These are phyloP conservation scores for Hydropsyche betteni DNA, from an alignment of 2,888 invertebrate species.

Conservation along the genomic window DNA sequence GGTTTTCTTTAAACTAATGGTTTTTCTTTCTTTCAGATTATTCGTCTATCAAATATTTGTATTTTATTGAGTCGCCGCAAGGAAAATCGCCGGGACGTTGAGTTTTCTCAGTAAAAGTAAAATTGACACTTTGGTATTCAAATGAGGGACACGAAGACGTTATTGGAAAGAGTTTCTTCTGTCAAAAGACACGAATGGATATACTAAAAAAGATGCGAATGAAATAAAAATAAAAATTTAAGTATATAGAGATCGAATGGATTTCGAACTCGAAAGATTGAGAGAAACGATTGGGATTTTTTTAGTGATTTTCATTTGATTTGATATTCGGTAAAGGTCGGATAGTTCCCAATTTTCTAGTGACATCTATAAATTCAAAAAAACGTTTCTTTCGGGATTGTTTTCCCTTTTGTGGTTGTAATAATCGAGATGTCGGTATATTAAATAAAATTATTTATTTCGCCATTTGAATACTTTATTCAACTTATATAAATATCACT, in stretches of 20 bases:
- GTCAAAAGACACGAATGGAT: conserved; percentile 25
- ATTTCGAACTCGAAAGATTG: no score
- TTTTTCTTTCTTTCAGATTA: background rate
- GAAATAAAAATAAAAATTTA: conserved; percentile 15
- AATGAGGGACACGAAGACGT: conserved; percentile 33
- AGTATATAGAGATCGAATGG: background rate
- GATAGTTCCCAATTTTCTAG: no score
- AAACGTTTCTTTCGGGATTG: no score
- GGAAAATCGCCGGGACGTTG: conserved; percentile 11
- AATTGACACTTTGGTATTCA: conserved; percentile 42
- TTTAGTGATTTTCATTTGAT: no score
- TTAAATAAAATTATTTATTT: no score
- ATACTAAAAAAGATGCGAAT: conserved; percentile 8
- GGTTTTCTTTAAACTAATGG: no score
- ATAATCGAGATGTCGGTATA: no score
- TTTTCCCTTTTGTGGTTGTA: no score
- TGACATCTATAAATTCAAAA: no score
- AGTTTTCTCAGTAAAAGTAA: conserved; percentile 27
- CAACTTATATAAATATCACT: background rate
- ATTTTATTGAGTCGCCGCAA: background rate
- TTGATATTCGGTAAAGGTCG: no score
- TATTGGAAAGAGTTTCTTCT: conserved; percentile 33
- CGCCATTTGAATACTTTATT: no score
- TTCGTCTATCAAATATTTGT: conserved; percentile 34
- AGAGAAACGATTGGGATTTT: no score